Conservation (phyloP, 2,797 vertebrate genomes). For the Peromyscus nudipes region DNA sequence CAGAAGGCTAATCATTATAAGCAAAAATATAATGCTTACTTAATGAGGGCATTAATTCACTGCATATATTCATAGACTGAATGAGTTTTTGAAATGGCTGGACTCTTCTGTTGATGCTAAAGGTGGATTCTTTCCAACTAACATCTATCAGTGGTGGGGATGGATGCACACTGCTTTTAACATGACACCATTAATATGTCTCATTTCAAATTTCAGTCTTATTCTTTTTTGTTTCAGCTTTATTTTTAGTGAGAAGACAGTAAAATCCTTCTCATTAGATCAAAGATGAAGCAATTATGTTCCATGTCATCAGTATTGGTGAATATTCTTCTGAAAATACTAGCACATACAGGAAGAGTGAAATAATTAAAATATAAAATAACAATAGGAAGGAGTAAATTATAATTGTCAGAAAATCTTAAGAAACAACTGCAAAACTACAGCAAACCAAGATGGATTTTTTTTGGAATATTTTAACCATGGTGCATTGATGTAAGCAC, state of each 20-base stretch:
- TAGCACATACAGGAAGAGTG: slow-evolving; percentile 4
- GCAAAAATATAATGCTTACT: neutral
- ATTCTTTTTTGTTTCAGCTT: slow-evolving; percentile 18
- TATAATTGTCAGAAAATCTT: slow-evolving; percentile 10
- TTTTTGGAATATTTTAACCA: neutral
- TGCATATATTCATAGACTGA: neutral
- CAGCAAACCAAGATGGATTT: neutral
- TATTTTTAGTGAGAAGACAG: neutral
- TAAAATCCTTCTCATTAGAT: neutral
- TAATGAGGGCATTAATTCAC: slow-evolving; percentile 17
- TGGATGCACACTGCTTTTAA: slow-evolving; percentile 30
- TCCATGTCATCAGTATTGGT: neutral
- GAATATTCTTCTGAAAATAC: slow-evolving; percentile 43
- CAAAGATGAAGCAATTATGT: neutral
- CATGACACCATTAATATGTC: slow-evolving; percentile 17
- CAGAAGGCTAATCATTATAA: neutral
- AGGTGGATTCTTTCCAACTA: neutral
- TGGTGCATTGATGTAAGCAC: neutral
- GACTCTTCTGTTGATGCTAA: neutral
- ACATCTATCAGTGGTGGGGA: neutral
- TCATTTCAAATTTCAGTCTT: slow-evolving; percentile 36
- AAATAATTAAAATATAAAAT: slow-evolving; percentile 30
- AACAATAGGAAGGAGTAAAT: slow-evolving; percentile 10
- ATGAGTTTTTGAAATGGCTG: neutral
- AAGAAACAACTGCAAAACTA: neutral